A percentile compares a stretch with the other conserved stretches of the same genome.
Conservation (phyloP, 2,888 invertebrate genomes). For the Anoplius nigerrimus region DNA sequence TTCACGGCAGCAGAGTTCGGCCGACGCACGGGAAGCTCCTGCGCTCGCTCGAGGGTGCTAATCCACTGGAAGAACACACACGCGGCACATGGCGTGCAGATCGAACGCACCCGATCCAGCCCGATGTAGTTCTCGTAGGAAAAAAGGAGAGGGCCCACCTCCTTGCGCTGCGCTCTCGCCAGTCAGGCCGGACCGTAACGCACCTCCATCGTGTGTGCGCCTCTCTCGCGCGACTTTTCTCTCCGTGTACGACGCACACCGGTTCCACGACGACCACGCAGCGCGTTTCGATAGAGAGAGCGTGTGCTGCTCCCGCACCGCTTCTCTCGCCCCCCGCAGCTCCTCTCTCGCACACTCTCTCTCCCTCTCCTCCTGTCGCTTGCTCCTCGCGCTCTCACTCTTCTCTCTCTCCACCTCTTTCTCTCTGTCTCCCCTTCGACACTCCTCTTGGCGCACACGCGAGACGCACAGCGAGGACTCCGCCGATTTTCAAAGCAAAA, state of each 20-base stretch:
- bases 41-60: conserved; percentile 15
- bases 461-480: neutral
- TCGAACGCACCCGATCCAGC: conserved; percentile 24
- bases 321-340: neutral
- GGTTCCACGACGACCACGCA: conserved; percentile 2
- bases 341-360: neutral
- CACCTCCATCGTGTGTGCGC: conserved; percentile 53
- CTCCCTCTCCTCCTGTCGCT: too few species aligned
- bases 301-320: too few species aligned
- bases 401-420: too few species aligned
- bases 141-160: conserved; percentile 24
- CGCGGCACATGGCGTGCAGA: conserved; percentile 65
- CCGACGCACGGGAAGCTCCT: neutral
- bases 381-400: too few species aligned
- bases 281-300: too few species aligned
- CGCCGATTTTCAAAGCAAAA: neutral
- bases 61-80: conserved; percentile 56
- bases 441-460: too few species aligned
- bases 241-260: neutral
- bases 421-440: too few species aligned
- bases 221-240: neutral
- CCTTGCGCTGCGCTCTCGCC: conserved; percentile 6
- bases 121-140: conserved; percentile 22
- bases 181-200: conserved; percentile 56
- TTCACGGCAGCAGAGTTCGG: neutral